A percentile compares a stretch with the other conserved stretches of the same genome.
Conservation (phyloP, 2,888 invertebrate genomes). For the Eristalis intricaria region DNA sequence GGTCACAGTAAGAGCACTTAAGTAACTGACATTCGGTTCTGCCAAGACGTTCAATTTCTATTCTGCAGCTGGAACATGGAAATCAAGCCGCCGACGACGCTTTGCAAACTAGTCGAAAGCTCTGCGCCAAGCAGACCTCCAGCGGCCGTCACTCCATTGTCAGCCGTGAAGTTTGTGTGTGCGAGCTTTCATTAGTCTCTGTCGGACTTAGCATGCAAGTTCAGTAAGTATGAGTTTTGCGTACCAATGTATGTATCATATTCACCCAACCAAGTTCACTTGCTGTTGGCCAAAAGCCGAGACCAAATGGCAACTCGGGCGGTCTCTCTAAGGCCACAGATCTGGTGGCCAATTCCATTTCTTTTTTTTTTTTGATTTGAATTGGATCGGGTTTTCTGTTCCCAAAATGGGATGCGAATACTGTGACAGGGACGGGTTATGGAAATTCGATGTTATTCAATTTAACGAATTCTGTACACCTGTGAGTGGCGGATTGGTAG, state of each 20-base stretch:
- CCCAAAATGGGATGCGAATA: background rate
- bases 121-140: constrained; percentile 2
- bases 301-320: constrained; percentile 29
- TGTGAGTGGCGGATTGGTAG: background rate
- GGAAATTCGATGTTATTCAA: constrained; percentile 14
- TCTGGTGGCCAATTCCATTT: background rate
- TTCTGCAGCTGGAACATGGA: constrained; percentile 62
- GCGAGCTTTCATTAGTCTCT: constrained; percentile 27
- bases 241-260: constrained; percentile 1
- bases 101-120: constrained; percentile 60
- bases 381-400: constrained; percentile 20
- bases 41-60: constrained; percentile 63
- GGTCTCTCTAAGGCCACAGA: constrained; percentile 16
- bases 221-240: constrained; percentile 42
- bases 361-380: background rate
- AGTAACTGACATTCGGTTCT: constrained; percentile 59
- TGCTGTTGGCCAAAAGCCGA: constrained; percentile 20
- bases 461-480: constrained; percentile 10
- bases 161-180: constrained; percentile 27
- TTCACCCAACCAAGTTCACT: constrained; percentile 46
- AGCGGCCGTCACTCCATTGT: constrained; percentile 11
- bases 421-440: constrained; percentile 19
- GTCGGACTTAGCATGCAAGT: constrained; percentile 48
- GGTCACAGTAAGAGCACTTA: constrained; percentile 57
- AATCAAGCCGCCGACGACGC: constrained; percentile 25